phyloP scores from a whole-genome alignment of 2,113 vertebrate genomes.

The Ondatra zibethicus region DNA sequence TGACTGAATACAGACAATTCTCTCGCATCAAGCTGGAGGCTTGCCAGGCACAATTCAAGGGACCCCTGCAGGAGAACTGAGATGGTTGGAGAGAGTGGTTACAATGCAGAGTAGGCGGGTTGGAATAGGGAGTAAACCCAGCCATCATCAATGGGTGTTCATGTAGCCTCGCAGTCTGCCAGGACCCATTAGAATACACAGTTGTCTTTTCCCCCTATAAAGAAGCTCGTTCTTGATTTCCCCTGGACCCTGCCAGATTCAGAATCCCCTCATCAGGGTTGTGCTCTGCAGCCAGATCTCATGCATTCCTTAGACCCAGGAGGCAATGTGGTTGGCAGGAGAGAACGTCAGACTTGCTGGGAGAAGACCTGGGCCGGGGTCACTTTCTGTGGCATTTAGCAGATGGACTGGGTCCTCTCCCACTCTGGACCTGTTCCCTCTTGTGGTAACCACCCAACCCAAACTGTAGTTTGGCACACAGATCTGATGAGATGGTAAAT shows the following conservation, averaged over 20 bases:
- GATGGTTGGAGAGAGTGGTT: background rate
- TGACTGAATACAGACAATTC: no score
- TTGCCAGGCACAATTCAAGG: background rate
- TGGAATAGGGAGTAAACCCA: background rate
- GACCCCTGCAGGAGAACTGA: background rate
- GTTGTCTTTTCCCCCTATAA: background rate
- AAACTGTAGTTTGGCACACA: slow-evolving; percentile 29
- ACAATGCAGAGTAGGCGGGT: background rate
- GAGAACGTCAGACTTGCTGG: background rate
- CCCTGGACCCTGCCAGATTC: background rate
- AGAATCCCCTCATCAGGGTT: background rate
- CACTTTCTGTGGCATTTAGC: background rate
- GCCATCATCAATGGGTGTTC: background rate
- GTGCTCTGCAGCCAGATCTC: background rate
- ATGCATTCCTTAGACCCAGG: background rate
- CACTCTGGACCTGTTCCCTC: background rate
- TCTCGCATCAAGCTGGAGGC: no score
- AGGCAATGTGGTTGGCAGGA: background rate
- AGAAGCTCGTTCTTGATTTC: background rate
- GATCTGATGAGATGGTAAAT: background rate
- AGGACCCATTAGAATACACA: background rate
- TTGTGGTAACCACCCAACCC: background rate
- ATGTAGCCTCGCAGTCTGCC: background rate
- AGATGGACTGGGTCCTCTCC: background rate
- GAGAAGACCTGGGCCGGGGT: background rate